phyloP scores from a whole-genome alignment of 2,888 invertebrate species.

The Xestia ashworthii region DNA sequence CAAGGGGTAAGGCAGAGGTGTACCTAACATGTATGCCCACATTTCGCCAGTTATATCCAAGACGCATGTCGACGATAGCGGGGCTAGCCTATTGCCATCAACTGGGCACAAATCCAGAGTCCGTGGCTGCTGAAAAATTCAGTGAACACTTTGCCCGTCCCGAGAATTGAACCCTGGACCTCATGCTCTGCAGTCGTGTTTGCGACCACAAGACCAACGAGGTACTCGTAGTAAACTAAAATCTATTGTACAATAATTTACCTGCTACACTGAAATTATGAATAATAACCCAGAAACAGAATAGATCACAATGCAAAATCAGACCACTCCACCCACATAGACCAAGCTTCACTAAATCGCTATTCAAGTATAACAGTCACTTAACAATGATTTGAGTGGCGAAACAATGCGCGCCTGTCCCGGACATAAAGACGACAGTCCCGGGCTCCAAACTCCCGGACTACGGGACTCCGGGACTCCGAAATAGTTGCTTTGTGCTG shows the following conservation, averaged over 20 bases:
- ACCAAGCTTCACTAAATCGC: slow-evolving; percentile 28
- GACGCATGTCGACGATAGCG: no score
- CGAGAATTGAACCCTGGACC: not conserved
- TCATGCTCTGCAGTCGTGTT: not conserved
- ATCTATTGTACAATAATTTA: not conserved
- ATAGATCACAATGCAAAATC: slow-evolving; percentile 13
- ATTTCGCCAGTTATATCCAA: no score
- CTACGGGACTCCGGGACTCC: slow-evolving; percentile 2
- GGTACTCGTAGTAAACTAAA: not conserved
- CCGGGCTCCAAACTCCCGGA: slow-evolving; percentile 3
- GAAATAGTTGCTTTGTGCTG: slow-evolving; percentile 62
- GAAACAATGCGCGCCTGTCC: slow-evolving; percentile 55
- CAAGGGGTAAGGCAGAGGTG: not conserved
- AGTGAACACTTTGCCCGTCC: not conserved
- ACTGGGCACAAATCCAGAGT: not conserved
- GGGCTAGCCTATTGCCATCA: no score
- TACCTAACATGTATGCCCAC: no score
- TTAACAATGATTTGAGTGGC: slow-evolving; percentile 57
- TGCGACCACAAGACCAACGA: not conserved
- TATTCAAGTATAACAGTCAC: slow-evolving; percentile 29
- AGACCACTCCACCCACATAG: slow-evolving; percentile 1
- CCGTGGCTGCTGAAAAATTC: not conserved
- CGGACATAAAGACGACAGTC: slow-evolving; percentile 50
- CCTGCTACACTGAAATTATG: not conserved
- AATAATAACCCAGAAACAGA: slow-evolving; percentile 9